phyloP scores from a whole-genome alignment of 2,797 vertebrate species.

The Phrynocephalus forsythii region DNA sequence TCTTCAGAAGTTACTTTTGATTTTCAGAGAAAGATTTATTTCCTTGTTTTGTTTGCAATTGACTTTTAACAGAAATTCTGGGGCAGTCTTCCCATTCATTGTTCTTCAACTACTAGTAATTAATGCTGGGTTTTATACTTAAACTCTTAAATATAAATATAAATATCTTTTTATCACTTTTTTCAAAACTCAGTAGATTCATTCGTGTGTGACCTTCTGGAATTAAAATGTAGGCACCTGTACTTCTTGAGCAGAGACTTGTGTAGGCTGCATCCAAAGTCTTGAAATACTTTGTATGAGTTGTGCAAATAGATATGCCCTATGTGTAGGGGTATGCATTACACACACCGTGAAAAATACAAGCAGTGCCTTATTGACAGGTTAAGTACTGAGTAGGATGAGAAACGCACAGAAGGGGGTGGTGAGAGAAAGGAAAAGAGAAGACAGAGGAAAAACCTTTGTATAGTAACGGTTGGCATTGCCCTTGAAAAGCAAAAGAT shows the following conservation, averaged over 20 bases:
- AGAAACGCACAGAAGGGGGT: background rate
- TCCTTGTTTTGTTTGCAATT: background rate
- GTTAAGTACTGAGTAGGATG: background rate
- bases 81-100: background rate
- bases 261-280: background rate
- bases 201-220: background rate
- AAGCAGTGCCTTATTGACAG: background rate
- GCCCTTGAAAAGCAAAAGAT: background rate
- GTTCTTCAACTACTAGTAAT: background rate
- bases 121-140: background rate
- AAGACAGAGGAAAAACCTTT: background rate
- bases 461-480: background rate
- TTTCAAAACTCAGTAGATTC: background rate
- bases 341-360: background rate
- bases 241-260: too few relatives aligned
- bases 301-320: background rate
- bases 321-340: background rate
- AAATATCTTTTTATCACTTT: background rate
- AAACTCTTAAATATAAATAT: background rate
- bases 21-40: background rate
- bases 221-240: background rate
- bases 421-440: too few relatives aligned
- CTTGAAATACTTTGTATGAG: background rate
- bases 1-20: background rate
- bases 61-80: background rate